These are phyloP conservation scores for Miniopterus natalensis DNA, from an alignment of 2,113 vertebrate genomes.

Conservation along the genomic window DNA sequence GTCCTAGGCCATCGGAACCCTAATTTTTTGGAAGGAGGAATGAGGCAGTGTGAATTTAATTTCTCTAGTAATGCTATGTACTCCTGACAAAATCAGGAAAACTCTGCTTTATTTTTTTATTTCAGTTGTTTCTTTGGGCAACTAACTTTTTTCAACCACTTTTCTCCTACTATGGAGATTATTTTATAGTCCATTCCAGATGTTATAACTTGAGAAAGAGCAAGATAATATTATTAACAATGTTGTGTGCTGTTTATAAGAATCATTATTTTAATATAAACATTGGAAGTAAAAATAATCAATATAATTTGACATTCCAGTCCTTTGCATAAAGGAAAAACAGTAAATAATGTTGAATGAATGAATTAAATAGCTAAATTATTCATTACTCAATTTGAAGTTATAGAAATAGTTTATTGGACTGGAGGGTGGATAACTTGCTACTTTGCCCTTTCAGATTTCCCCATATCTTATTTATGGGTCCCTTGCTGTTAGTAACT, in stretches of 20 bases:
- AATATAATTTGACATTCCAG: slow-evolving; percentile 34
- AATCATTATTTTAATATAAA: slow-evolving; percentile 2
- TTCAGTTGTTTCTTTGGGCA: slow-evolving; percentile 38
- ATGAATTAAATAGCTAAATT: slow-evolving; percentile 46
- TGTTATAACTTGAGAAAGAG: slow-evolving; percentile 45
- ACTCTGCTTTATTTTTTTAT: slow-evolving; percentile 43
- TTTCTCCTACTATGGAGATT: not conserved
- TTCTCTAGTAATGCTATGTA: slow-evolving; percentile 20
- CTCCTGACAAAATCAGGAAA: slow-evolving; percentile 50
- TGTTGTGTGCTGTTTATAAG: not conserved
- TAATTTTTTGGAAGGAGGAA: slow-evolving; percentile 22
- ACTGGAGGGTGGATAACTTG: not conserved
- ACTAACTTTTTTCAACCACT: slow-evolving; percentile 31
- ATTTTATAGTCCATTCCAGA: slow-evolving; percentile 18
- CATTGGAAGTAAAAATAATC: slow-evolving; percentile 10
- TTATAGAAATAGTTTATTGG: slow-evolving; percentile 31
- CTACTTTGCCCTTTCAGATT: not conserved
- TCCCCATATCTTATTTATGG: not conserved
- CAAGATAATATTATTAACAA: not conserved
- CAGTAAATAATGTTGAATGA: not conserved
- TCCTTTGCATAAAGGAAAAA: slow-evolving; percentile 41
- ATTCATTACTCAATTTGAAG: slow-evolving; percentile 45
- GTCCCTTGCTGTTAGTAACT: not conserved
- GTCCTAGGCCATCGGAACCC: not conserved
- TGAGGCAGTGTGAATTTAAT: slow-evolving; percentile 1